Evolutionary conservation across 1,140 invertebrate species (phyloP).

Genomic region (Lutraria rhynchaena): DNA sequence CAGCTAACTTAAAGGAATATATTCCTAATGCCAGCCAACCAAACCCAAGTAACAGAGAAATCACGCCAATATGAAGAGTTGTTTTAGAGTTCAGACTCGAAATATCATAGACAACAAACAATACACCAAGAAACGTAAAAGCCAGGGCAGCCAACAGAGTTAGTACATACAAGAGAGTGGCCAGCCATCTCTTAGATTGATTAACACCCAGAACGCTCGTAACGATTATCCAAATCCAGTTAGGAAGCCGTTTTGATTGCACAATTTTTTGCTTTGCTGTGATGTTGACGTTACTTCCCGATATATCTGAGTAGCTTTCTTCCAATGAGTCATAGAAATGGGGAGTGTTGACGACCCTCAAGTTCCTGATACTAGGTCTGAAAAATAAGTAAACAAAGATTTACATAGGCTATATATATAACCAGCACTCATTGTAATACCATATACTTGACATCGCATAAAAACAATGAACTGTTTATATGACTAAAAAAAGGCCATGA

Average conservation of each 20-base stretch:
- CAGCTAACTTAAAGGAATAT: constrained; percentile 78
- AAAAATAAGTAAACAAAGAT: too few relatives aligned
- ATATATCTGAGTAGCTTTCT: neutral
- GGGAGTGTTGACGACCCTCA: constrained; percentile 17
- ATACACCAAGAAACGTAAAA: constrained; percentile 70
- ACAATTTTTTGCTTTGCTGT: constrained; percentile 57
- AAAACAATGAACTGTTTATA: too few relatives aligned
- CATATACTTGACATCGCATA: too few relatives aligned
- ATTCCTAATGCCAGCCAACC: constrained; percentile 78
- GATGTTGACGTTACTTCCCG: constrained; percentile 10
- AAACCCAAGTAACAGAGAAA: constrained; percentile 76
- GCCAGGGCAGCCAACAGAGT: constrained; percentile 73
- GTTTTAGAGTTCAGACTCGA: constrained; percentile 75
- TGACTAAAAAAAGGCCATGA: too few relatives aligned
- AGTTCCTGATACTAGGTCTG: constrained; percentile 36
- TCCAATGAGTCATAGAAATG: constrained; percentile 56
- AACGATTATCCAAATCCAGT: constrained; percentile 70
- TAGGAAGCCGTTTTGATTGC: constrained; percentile 67
- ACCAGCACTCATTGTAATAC: too few relatives aligned
- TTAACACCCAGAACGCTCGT: constrained; percentile 70
- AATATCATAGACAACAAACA: constrained; percentile 80
- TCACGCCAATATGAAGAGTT: constrained; percentile 77
- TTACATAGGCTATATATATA: too few relatives aligned
- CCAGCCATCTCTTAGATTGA: constrained; percentile 68
- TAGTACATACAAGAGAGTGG: constrained; percentile 76